Conservation (phyloP, 1,140 invertebrate species). For the Drosophila sucinea region DNA sequence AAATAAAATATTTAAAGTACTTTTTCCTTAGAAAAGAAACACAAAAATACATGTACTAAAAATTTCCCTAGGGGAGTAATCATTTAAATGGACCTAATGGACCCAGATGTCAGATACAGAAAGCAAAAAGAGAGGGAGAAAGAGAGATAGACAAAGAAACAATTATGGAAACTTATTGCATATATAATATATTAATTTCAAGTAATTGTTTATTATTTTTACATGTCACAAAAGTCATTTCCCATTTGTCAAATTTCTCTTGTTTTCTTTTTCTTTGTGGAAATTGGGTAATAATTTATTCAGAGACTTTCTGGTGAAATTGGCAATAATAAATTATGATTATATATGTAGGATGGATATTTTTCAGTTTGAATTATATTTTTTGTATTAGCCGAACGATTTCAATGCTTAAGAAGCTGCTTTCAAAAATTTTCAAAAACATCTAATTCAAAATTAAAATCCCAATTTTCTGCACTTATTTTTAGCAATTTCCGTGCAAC, state of each 20-base stretch:
- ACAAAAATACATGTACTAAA: neutral
- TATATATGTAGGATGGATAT: no score
- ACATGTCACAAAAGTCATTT: neutral
- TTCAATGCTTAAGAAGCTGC: no score
- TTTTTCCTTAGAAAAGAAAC: slow-evolving; percentile 8
- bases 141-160: neutral
- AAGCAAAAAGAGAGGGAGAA: neutral
- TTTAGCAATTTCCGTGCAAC: neutral
- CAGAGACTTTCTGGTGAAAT: no score
- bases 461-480: no score
- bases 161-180: neutral
- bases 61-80: slow-evolving; percentile 14
- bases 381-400: no score
- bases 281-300: no score
- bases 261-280: no score
- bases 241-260: no score
- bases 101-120: neutral
- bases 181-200: neutral
- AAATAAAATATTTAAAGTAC: slow-evolving; percentile 21
- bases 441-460: no score
- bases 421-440: no score
- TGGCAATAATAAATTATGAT: no score
- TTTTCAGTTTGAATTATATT: no score
- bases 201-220: neutral
- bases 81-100: slow-evolving; percentile 13